Base-by-base conservation (phyloP, 2,888 invertebrate genomes). In the Aelia acuminata region DNA sequence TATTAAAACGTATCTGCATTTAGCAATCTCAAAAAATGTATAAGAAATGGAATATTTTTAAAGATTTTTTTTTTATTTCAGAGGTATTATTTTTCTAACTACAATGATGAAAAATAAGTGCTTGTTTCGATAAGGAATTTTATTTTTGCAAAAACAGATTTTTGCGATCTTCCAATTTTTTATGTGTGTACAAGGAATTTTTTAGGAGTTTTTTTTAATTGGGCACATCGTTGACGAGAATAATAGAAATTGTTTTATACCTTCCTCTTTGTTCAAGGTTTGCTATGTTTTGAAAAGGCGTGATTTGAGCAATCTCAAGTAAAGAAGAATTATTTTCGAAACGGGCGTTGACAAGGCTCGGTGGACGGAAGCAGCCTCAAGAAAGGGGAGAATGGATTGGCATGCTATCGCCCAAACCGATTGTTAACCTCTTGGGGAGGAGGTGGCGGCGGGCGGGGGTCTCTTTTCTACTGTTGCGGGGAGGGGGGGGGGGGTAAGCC, bases 351-450 rank as follows among this genome's bases (percentile, higher is more conserved):
- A 57, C 11, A n/a, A n/a, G n/a, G n/a, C n/a, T n/a, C 11, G 26
- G 13, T 26, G 13, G 57, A 57, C 15, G 57, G 18, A 26, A 57
- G 57, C 15, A 57, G 4, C 13, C 26, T n/a, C 26, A 13, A 57
- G 26, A n/a, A n/a, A n/a, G n/a, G n/a, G n/a, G 26, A 57, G 57
- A 57, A 57, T 57, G 57, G 57, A 57, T 57, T 26, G 57, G n/a
- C 11, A 26, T 13, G 57, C 57, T 57, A 57, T 57, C 57, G 57
- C 57, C 2, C 26, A 26, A 57, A 26, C 11, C 26, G 57, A 26
- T 57, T 57, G 26, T 26, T n/a, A 26, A 26, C 11, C 57, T 26
- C 11, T 26, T 57, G 50, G 50, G 57, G 26, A 11, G n/a, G 11
- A 26, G 26, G 1, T n/a, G 57, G 50, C 22, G 57, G 26, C 26